Evolutionary conservation across 2,113 vertebrate genomes (phyloP).

Genomic region (Craseonycteris thonglongyai): DNA sequence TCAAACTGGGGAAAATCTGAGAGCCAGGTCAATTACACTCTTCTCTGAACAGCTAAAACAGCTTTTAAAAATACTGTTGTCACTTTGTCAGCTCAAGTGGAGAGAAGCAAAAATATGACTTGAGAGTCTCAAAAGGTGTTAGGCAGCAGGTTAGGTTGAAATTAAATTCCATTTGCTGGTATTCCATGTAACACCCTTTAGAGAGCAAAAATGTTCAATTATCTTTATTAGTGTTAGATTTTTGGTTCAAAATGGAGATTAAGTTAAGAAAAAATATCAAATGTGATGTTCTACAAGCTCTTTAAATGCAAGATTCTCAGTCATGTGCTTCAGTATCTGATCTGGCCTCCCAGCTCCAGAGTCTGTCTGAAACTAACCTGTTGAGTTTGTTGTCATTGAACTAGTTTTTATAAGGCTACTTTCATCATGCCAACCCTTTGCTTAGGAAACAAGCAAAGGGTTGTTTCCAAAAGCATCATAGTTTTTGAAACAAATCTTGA

Average conservation of each 20-base stretch:
- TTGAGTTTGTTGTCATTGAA: not conserved
- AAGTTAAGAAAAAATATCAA: conserved; percentile 55
- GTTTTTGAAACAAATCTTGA: not conserved
- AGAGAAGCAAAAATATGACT: conserved; percentile 57
- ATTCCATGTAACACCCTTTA: conserved; percentile 47
- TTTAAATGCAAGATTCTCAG: conserved; percentile 17
- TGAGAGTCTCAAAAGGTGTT: conserved; percentile 63
- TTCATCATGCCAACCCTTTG: not conserved
- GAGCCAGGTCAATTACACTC: conserved; percentile 43
- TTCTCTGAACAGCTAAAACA: conserved; percentile 26
- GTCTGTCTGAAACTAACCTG: not conserved
- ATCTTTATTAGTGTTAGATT: conserved; percentile 66
- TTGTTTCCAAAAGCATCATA: no score
- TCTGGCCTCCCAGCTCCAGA: not conserved
- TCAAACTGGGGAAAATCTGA: not conserved
- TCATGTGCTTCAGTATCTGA: not conserved
- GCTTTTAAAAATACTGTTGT: conserved; percentile 58
- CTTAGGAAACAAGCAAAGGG: conserved; percentile 16
- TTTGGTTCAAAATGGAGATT: conserved; percentile 59
- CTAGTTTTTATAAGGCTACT: not conserved
- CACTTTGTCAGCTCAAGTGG: conserved; percentile 54
- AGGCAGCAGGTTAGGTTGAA: conserved; percentile 65
- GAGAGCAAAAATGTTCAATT: conserved; percentile 31
- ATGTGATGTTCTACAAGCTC: conserved; percentile 48
- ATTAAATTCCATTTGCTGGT: conserved; percentile 68